Evolutionary conservation across 2,797 vertebrate species (phyloP).

Genomic region (Fundulus diaphanus): DNA sequence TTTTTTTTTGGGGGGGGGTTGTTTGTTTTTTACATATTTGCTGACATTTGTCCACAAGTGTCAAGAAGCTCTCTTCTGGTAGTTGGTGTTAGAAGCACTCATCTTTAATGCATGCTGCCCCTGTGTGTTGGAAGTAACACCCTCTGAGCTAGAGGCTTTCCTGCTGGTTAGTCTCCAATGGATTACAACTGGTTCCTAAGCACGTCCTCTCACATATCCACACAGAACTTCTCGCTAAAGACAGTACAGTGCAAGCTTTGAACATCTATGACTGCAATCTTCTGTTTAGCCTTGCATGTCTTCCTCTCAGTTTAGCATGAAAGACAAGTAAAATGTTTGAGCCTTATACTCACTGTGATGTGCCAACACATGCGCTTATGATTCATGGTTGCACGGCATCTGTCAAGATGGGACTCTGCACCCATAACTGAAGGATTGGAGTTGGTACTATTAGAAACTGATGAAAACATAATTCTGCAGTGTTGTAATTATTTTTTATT

Average conservation of each 20-base stretch:
- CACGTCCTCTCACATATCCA: conserved; percentile 13
- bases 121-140: conserved; percentile 50
- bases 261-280: conserved; percentile 3
- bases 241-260: background rate
- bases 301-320: background rate
- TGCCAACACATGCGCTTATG: background rate
- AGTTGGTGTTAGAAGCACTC: conserved; percentile 50
- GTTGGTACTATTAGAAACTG: background rate
- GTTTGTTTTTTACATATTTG: conserved; percentile 19
- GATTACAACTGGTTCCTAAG: conserved; percentile 21
- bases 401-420: background rate
- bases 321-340: background rate
- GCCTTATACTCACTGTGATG: background rate
- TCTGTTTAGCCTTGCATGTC: background rate
- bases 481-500: background rate
- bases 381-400: background rate
- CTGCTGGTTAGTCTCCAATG: conserved; percentile 42
- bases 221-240: conserved; percentile 2
- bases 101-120: conserved; percentile 71
- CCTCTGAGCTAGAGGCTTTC: conserved; percentile 41
- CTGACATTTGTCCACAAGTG: conserved; percentile 14
- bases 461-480: background rate
- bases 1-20: no score
- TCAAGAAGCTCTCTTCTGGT: conserved; percentile 33
- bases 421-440: background rate